Base-by-base conservation (phyloP, 2,113 vertebrate species). In the Conger conger region DNA sequence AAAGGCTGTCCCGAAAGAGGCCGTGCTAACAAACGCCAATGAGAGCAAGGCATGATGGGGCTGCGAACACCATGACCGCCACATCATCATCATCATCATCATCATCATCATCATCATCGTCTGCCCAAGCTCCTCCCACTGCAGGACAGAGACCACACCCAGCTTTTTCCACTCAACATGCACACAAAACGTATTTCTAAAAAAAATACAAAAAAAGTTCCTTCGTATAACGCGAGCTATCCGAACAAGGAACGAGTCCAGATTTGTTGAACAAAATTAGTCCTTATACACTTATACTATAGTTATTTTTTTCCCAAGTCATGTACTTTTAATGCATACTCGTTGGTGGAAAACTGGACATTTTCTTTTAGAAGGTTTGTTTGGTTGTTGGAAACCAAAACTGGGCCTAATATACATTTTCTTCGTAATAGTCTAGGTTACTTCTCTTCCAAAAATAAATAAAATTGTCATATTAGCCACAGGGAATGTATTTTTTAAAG, bases 31-130 rank as follows among this genome's bases (percentile, higher is more conserved):
- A 95, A 97, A 97, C 76, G 90, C 93, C 86, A 93, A 88, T 0
- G 96, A 97, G 91, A 97, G 96, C 94, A 98, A 97, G 97, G 98
- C 97, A 93, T 98, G 97, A 98, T 95, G 89, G 86, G 90, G 36
- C 79, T 20, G 82, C 83, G 83, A 85, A 42, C 42, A 87, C 84
- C 80, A 50, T 86, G 85, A 87, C 76, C 84, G 60, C 23, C 42
- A 18, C n/a, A 63, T 63, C 57, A 27, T 63, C 23, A 73, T 30
- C n/a, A 63, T 63, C 57, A 27, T 63, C 57, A 63, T 20, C 57
- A 15, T 73, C 68, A 20, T 23, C 57, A 16, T 18, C 37, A 76
- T 33, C 30, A 68, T 68, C 60, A 9, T 68, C 20, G 33, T n/a
- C n/a, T 27, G 57, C 57, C 57, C 4, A 27, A 33, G 27, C 68